Base-by-base conservation (phyloP, 2,888 invertebrate species). In the Folsomia manolachei region DNA sequence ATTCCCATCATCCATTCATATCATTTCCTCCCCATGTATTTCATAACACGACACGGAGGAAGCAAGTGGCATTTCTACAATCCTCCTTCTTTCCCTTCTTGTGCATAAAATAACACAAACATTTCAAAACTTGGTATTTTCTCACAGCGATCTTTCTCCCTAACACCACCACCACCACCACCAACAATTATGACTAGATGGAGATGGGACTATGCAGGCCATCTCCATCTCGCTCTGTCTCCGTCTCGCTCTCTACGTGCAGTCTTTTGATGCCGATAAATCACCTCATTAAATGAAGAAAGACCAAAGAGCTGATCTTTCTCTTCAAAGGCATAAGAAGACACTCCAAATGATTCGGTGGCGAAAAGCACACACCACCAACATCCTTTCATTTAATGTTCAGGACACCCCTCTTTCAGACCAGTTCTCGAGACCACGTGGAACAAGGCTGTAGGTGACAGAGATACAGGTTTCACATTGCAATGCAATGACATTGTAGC, bases 181-280 rank as follows among this genome's bases (percentile, higher is more conserved):
- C n/a, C n/a, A n/a, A n/a, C n/a, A n/a, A n/a, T n/a, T n/a, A n/a
- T n/a, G n/a, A n/a, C n/a, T n/a, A n/a, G n/a, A n/a, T n/a, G n/a
- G n/a, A n/a, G n/a, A n/a, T n/a, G n/a, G n/a, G n/a, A n/a, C n/a
- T n/a, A 9, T 21, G 18, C 65, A 66, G 21, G 19, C 65, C 52
- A 66, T n/a, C 27, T 27, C n/a, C 2, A 11, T 21, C 64, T 64
- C 64, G 2, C 2, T 63, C 63, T 25, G 23, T 24, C 63, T 63
- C 63, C 4, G 67, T 71, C 67, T 62, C 56, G 60, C 68, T 71
- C 71, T 70, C 56, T 56, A 56, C 56, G 56, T 56, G 56, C 56
- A 64, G 73, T 71, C 70, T 75, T 75, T 70, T 72, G 74, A 74
- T 75, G 74, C 75, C 76, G 78, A 78, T 78, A 78, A 78, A 78